Percentiles rank a stretch among this genome's conserved stretches.
phyloP scores from a whole-genome alignment of 2,888 invertebrate genomes.

The Pherbina coryleti region DNA sequence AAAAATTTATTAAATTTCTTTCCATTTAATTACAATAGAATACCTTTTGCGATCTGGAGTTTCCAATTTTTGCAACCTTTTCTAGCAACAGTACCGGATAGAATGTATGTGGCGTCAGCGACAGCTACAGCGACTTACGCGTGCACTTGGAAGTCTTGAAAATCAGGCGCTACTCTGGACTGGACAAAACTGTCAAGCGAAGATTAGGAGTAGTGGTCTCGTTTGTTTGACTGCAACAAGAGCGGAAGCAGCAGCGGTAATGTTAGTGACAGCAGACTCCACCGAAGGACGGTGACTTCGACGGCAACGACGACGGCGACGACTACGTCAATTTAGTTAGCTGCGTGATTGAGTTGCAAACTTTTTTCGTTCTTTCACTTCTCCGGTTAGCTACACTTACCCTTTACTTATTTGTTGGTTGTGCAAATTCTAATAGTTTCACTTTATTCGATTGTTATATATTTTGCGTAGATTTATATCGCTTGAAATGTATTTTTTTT shows the following conservation, averaged over 20 bases:
- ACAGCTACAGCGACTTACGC: background rate
- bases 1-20: background rate
- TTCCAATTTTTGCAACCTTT: slow-evolving; percentile 38
- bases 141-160: background rate
- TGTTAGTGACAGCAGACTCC: background rate
- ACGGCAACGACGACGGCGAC: background rate
- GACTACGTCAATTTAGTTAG: background rate
- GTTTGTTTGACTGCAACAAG: background rate
- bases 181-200: background rate
- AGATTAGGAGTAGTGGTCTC: background rate
- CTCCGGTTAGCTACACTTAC: background rate
- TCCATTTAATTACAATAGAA: background rate
- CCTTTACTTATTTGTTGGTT: background rate
- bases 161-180: background rate
- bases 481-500: slow-evolving; percentile 41
- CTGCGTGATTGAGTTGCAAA: slow-evolving; percentile 15
- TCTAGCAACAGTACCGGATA: background rate
- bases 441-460: slow-evolving; percentile 1
- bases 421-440: background rate
- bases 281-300: background rate
- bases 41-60: slow-evolving; percentile 39
- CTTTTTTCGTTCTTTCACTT: slow-evolving; percentile 17
- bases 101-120: background rate
- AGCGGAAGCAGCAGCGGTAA: background rate
- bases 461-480: background rate